Evolutionary conservation across 1,140 invertebrate genomes (phyloP).

Genomic region (Vanessa atalanta): DNA sequence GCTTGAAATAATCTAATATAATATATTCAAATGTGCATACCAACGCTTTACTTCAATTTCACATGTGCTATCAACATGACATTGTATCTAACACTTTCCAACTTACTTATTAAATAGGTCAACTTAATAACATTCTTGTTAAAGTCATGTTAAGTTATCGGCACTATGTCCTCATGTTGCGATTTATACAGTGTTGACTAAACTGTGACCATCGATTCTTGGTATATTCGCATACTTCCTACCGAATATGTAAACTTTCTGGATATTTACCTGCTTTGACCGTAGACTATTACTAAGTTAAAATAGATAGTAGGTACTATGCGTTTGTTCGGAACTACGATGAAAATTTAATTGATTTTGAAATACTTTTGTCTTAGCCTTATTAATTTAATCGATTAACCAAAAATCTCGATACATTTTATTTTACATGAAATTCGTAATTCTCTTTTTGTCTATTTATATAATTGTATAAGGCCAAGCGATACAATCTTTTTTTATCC

Average conservation of each 20-base stretch:
- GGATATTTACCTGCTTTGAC: constrained; percentile 38
- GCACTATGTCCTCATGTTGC: constrained; percentile 18
- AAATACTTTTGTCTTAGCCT: too few relatives aligned
- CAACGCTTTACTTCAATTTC: too few relatives aligned
- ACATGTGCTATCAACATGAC: too few relatives aligned
- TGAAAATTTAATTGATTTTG: too few relatives aligned
- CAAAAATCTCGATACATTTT: too few relatives aligned
- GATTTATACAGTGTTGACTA: constrained; percentile 15
- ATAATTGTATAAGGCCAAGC: too few relatives aligned
- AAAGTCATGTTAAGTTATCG: constrained; percentile 17
- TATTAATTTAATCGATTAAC: too few relatives aligned
- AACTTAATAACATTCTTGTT: constrained; percentile 13
- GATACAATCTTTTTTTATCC: too few relatives aligned
- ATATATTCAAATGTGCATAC: neutral
- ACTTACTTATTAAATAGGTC: neutral
- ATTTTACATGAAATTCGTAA: too few relatives aligned
- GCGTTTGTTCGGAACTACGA: neutral
- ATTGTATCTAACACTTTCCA: neutral
- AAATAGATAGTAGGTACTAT: neutral
- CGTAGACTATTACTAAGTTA: constrained; percentile 26
- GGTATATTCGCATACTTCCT: constrained; percentile 54
- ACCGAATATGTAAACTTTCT: constrained; percentile 45
- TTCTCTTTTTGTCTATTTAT: too few relatives aligned
- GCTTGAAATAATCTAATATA: neutral
- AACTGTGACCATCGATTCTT: constrained; percentile 51